A percentile compares a stretch with the other conserved stretches of the same genome.
These are phyloP conservation scores for Agapetus fuscipes DNA, from an alignment of 2,888 invertebrate genomes.

Conservation along the genomic window DNA sequence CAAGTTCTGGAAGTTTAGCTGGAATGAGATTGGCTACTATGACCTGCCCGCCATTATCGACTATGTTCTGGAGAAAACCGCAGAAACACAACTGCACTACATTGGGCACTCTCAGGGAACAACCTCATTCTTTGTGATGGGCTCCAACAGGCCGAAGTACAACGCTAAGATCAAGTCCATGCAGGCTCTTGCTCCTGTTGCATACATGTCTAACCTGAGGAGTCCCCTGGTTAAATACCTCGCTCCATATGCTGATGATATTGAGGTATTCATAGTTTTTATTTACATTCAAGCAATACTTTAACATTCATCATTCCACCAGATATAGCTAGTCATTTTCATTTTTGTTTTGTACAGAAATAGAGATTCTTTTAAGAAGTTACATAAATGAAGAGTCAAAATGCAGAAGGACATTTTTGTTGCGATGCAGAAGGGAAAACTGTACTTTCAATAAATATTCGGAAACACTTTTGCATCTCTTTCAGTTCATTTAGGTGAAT, in stretches of 20 bases:
- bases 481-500: too few species aligned
- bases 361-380: too few species aligned
- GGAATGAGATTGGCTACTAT: constrained; percentile 70
- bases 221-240: constrained; percentile 43
- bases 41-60: constrained; percentile 80
- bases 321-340: too few species aligned
- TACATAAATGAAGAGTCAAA: too few species aligned
- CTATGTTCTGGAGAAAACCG: constrained; percentile 50
- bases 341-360: too few species aligned
- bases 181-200: constrained; percentile 50
- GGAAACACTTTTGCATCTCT: too few species aligned
- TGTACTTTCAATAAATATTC: too few species aligned
- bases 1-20: constrained; percentile 64
- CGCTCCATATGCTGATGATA: constrained; percentile 35
- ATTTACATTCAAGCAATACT: too few species aligned
- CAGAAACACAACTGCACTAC: constrained; percentile 55
- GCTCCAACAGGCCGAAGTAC: constrained; percentile 43
- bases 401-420: too few species aligned
- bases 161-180: constrained; percentile 45
- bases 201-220: constrained; percentile 37
- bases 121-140: constrained; percentile 48
- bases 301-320: too few species aligned
- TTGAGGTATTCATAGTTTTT: too few species aligned
- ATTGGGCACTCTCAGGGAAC: constrained; percentile 72
- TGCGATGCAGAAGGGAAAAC: too few species aligned